Evolutionary conservation across 2,113 vertebrate species (phyloP), one percentile per base, ranked within the genome.

Genomic region (Heterocephalus glaber): DNA sequence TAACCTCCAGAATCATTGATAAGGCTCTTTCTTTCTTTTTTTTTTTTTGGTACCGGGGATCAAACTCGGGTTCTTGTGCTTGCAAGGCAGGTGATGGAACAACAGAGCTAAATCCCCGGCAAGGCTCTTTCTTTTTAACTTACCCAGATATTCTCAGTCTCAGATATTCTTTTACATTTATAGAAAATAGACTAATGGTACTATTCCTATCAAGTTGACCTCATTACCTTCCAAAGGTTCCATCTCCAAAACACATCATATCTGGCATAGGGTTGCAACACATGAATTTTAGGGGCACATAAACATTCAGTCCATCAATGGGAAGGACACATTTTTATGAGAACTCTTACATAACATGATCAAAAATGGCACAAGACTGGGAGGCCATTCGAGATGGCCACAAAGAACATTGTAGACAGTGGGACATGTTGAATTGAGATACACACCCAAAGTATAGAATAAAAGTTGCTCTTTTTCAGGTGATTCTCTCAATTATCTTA

Each of bases 301-400:
- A n/a, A n/a, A n/a, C 2, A 10, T 26, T 20, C 35, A 44, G 1
- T 41, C 20, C 3, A 33, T 24, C 13, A 22, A 14, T 13, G 2
- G 20, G 7, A 26, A 3, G 9, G 19, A 11, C 5, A 26, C 2
- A 35, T 10, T 79, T 93, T 83, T 13, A 22, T 19, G 19, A 63
- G 1, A 80, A 1, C 2, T 24, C 17, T 44, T 52, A 30, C 9
- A 41, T 12, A 49, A 30, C 17, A 38, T 66, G 14, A 54, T 44
- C 58, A 95, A 35, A 93, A 33, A 94, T 12, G 7, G 4, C 11
- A 20, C 5, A 10, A 49, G 38, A 49, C 19, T 30, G 0, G 13
- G 7, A 47, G 65, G 47, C 11, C 28, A 41, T 83, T 4, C 65
- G 41, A 74, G 47, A 24, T 24, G 20, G 56, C 3, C 19, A 49